These are phyloP conservation scores for Myoxocephalus aenaeus DNA, from an alignment of 2,797 vertebrate genomes.

Conservation along the genomic window DNA sequence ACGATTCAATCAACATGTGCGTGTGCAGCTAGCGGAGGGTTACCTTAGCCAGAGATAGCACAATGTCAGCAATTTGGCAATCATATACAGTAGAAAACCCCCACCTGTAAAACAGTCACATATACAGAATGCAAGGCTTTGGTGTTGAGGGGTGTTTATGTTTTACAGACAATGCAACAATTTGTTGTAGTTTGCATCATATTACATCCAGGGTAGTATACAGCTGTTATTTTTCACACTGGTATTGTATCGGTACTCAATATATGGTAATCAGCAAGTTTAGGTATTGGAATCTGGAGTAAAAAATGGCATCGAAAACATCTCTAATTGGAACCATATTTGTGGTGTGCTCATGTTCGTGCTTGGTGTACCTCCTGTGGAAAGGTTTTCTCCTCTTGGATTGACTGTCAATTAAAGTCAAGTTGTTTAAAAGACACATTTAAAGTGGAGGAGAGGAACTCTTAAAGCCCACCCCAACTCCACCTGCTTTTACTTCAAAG, in stretches of 20 bases:
- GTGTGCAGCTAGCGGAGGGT: too few species aligned
- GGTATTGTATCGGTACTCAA: background rate
- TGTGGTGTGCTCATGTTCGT: background rate
- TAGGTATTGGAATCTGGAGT: background rate
- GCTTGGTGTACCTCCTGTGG: background rate
- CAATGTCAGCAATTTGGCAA: background rate
- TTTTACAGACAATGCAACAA: background rate
- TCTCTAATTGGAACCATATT: background rate
- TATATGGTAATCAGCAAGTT: background rate
- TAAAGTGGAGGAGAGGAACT: slow-evolving; percentile 9
- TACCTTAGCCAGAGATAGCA: background rate
- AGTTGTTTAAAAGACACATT: background rate
- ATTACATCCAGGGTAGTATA: background rate
- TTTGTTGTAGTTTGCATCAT: background rate
- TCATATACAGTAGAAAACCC: background rate
- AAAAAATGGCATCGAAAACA: background rate
- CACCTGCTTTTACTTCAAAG: background rate
- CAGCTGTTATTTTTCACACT: background rate
- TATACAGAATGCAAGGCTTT: background rate
- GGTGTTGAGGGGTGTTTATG: background rate
- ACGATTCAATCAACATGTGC: too few species aligned
- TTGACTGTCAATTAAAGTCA: background rate
- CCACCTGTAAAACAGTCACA: background rate
- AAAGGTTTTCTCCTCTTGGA: background rate
- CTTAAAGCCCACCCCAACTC: background rate